These are phyloP conservation scores for Agrotis segetum DNA, from an alignment of 2,888 invertebrate species.

Conservation along the genomic window DNA sequence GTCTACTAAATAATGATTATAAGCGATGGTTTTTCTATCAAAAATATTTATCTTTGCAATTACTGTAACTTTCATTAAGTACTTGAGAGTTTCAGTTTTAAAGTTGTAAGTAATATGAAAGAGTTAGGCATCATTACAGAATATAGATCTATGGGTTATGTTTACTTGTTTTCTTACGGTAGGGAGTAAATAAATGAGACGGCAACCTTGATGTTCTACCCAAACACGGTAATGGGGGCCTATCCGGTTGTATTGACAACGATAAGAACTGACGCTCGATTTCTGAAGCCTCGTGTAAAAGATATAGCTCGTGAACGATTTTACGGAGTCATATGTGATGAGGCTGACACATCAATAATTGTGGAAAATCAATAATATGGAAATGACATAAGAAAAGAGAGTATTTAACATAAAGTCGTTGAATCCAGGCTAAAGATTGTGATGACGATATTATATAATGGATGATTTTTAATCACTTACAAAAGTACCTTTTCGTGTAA, in stretches of 20 bases:
- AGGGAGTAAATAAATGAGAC: conserved; percentile 17
- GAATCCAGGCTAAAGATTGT: background rate
- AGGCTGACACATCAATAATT: background rate
- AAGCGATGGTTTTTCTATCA: background rate
- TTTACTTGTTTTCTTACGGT: conserved; percentile 18
- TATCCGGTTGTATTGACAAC: conserved; percentile 17
- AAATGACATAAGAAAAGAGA: background rate
- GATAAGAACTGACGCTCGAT: background rate
- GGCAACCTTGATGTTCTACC: conserved; percentile 18
- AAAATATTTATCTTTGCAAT: background rate
- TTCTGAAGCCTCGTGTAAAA: conserved; percentile 5
- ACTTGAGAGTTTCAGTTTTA: background rate
- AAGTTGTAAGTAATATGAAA: background rate
- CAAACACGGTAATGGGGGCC: conserved; percentile 10
- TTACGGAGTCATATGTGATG: background rate
- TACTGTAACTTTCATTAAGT: background rate
- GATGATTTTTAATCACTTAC: too few species aligned
- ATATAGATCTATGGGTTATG: conserved; percentile 11
- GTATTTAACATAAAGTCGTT: background rate
- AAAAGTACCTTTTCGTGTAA: too few species aligned
- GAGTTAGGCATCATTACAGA: background rate
- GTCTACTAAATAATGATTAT: conserved; percentile 7
- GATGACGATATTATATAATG: background rate
- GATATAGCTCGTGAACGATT: conserved; percentile 4
- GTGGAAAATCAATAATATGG: too few species aligned